A percentile compares a stretch with the other conserved stretches of the same genome.
Conservation (phyloP, 2,888 invertebrate species). For the Linnaemya vulpina region DNA sequence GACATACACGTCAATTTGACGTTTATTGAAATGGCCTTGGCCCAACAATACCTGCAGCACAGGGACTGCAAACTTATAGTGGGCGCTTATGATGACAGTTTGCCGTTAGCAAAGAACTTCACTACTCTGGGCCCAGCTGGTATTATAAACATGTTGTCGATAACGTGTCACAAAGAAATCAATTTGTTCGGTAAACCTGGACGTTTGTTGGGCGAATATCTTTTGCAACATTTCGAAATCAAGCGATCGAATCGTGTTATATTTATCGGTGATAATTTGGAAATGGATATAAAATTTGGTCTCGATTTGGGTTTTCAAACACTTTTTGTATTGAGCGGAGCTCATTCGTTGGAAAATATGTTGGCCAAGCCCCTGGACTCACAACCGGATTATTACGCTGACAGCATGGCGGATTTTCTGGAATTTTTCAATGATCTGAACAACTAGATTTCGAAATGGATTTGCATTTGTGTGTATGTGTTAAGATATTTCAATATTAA, state of each 20-base stretch:
- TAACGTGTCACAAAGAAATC: slow-evolving; percentile 78
- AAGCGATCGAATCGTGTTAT: slow-evolving; percentile 86
- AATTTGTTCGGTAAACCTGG: slow-evolving; percentile 83
- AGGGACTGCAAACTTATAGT: slow-evolving; percentile 81
- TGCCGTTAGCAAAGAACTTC: slow-evolving; percentile 74
- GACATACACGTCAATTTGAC: slow-evolving; percentile 82
- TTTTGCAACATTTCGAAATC: slow-evolving; percentile 81
- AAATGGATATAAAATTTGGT: slow-evolving; percentile 90
- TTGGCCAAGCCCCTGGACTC: slow-evolving; percentile 62
- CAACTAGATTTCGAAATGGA: neutral
- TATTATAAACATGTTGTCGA: slow-evolving; percentile 71
- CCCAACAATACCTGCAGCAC: slow-evolving; percentile 80
- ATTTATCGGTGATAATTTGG: slow-evolving; percentile 92
- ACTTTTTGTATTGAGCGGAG: slow-evolving; percentile 86
- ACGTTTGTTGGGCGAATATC: slow-evolving; percentile 76
- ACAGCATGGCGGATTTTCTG: slow-evolving; percentile 74
- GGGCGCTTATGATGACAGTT: slow-evolving; percentile 75
- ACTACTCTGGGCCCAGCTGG: slow-evolving; percentile 69
- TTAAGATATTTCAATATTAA: too few species aligned
- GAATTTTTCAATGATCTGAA: slow-evolving; percentile 71
- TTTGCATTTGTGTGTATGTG: neutral
- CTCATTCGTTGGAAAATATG: slow-evolving; percentile 73
- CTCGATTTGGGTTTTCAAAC: slow-evolving; percentile 87
- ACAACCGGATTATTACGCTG: slow-evolving; percentile 75
- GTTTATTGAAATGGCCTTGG: slow-evolving; percentile 80